Base-by-base conservation (phyloP, 2,797 vertebrate species). In the Molossus molossus region DNA sequence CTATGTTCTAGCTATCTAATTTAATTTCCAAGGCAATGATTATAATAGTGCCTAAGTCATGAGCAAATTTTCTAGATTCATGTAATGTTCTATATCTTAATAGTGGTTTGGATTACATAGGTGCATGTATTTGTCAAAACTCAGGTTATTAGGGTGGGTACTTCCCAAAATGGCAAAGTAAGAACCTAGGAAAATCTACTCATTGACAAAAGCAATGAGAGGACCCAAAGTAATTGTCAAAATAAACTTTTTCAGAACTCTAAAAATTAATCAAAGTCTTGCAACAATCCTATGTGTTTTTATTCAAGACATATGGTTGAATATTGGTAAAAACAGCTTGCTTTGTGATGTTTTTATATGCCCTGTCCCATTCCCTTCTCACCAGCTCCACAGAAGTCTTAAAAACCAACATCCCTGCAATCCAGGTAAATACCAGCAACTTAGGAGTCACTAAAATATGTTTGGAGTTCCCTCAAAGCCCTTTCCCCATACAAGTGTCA, bases 241-340 rank as follows among this genome's bases (percentile, higher is more conserved):
- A 76, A 76, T n/a, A 55, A 80, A 62, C 64, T 40, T 93, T 87
- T 72, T 62, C 83, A 93, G 18, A 92, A 62, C 40, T 86, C 82
- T 50, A 50, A 72, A 81, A 37, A 62, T 77, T 80, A 89, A 94
- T 7, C n/a, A 23, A 72, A 62, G 11, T 60, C 65, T 80, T 81
- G 7, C n/a, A 87, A 81, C 23, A 93, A 93, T 81, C 27, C 48
- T 65, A 93, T 27, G 8, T 45, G 12, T 50, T 18, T 73, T 75
- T 88, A 73, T 37, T 88, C 70, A 82, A 82, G 37, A 88, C 15
- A 87, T 12, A 88, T 13, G 1, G 9, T 18, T 82, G 69, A 88
- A 73, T 75, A 53, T 94, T 9, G 25, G 33, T 81, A 64, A 73
- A 7, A 83, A 60, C 50, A 40, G 29, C 64, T 57, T 76, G 15